These are phyloP conservation scores for Apostichopus leukothele DNA, from an alignment of 53 echinoderm and acorn worm genomes.

Conservation along the genomic window DNA sequence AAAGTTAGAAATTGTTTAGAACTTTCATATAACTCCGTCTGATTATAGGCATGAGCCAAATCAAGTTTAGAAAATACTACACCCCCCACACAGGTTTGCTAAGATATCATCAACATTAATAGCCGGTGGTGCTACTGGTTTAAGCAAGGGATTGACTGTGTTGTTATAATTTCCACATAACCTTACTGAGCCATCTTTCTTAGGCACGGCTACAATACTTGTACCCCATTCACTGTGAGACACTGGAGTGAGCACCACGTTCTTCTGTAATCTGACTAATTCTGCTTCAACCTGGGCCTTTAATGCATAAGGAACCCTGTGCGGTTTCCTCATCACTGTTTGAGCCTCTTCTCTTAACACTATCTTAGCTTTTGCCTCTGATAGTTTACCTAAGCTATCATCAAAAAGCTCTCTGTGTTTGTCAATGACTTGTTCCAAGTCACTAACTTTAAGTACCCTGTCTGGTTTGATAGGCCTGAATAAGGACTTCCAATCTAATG, in stretches of 20 bases:
- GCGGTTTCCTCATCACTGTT: too few relatives aligned
- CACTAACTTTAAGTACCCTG: too few relatives aligned
- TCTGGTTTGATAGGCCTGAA: too few relatives aligned
- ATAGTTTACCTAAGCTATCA: too few relatives aligned
- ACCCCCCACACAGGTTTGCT: constrained; percentile 55
- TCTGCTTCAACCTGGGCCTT: too few relatives aligned
- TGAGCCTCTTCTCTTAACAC: too few relatives aligned
- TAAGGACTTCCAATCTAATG: too few relatives aligned
- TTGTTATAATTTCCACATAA: constrained; percentile 69
- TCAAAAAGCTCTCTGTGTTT: too few relatives aligned
- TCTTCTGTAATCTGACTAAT: too few relatives aligned
- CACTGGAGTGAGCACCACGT: constrained; percentile 62
- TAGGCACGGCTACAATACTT: constrained; percentile 54
- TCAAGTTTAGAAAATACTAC: constrained; percentile 53
- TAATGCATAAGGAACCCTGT: too few relatives aligned
- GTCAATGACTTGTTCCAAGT: too few relatives aligned
- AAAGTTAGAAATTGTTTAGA: constrained; percentile 50
- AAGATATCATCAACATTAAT: constrained; percentile 69
- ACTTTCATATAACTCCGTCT: constrained; percentile 52
- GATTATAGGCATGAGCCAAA: constrained; percentile 58
- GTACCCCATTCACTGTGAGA: constrained; percentile 62
- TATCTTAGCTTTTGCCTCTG: too few relatives aligned
- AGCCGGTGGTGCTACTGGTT: constrained; percentile 64
- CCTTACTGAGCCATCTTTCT: constrained; percentile 61
- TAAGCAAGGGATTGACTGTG: constrained; percentile 56